phyloP scores from a whole-genome alignment of 2,113 vertebrate species.

The Canis aureus region DNA sequence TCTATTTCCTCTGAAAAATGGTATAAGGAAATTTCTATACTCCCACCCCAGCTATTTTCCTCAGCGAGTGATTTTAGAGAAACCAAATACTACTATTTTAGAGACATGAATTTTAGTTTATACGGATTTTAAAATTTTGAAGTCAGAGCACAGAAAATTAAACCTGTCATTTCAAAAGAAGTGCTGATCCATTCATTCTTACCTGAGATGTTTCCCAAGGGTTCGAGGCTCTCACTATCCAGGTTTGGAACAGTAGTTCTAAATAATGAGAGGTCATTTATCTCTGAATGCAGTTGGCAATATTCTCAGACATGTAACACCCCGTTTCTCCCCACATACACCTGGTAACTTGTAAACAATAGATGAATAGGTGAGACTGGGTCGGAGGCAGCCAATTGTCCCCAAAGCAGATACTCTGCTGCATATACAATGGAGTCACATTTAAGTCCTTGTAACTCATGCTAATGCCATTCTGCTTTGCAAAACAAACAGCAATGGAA shows the following conservation, averaged over 20 bases:
- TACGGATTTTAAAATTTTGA: not conserved
- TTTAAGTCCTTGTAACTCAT: not conserved
- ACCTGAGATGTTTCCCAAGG: not conserved
- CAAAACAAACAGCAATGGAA: not conserved
- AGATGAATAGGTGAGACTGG: not conserved
- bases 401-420: not conserved
- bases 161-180: not conserved
- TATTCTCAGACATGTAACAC: not conserved
- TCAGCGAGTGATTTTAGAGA: conserved; percentile 19
- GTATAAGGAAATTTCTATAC: conserved; percentile 20
- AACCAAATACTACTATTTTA: conserved; percentile 24
- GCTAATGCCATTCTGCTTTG: not conserved
- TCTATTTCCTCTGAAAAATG: conserved; percentile 57
- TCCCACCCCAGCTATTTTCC: not conserved
- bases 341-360: not conserved
- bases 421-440: not conserved
- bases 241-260: not conserved
- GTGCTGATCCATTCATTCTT: not conserved
- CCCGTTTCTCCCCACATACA: not conserved
- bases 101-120: conserved; percentile 53
- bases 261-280: not conserved
- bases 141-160: conserved; percentile 34
- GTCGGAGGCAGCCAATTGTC: not conserved
- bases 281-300: not conserved
- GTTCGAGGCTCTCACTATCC: not conserved